phyloP scores from a whole-genome alignment of 2,888 invertebrate genomes.

The Cosmopolites sordidus region DNA sequence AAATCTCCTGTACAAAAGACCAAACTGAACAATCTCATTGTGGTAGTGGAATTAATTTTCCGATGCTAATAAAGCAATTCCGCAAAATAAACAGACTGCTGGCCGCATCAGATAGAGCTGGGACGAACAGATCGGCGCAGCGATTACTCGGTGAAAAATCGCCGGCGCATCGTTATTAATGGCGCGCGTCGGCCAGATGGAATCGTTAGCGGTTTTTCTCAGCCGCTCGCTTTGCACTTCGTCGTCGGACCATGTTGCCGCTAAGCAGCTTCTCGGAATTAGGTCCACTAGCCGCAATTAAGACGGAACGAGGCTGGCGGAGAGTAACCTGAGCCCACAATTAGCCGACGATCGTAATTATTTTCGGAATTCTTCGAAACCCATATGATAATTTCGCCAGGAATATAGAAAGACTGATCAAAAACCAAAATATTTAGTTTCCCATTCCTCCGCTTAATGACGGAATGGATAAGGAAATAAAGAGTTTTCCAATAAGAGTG shows the following conservation, averaged over 20 bases:
- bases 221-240: too few species aligned
- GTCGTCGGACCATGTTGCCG: too few species aligned
- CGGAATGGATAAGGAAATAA: too few species aligned
- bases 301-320: not conserved
- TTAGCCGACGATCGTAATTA: not conserved
- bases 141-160: slow-evolving; percentile 23
- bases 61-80: slow-evolving; percentile 20
- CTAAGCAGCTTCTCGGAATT: too few species aligned
- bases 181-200: slow-evolving; percentile 4
- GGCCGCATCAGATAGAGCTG: not conserved
- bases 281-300: not conserved
- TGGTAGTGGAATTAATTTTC: not conserved
- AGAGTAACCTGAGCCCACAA: not conserved
- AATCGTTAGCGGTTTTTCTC: slow-evolving; percentile 5
- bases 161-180: slow-evolving; percentile 22
- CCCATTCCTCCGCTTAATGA: too few species aligned
- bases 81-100: slow-evolving; percentile 18
- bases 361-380: not conserved
- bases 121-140: not conserved
- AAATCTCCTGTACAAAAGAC: too few species aligned
- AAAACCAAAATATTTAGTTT: too few species aligned
- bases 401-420: too few species aligned
- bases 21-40: not conserved
- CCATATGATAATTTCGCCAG: too few species aligned
- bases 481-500: too few species aligned